Evolutionary conservation across 2,888 invertebrate species (phyloP).

Genomic region (Chymomyza caudatula): DNA sequence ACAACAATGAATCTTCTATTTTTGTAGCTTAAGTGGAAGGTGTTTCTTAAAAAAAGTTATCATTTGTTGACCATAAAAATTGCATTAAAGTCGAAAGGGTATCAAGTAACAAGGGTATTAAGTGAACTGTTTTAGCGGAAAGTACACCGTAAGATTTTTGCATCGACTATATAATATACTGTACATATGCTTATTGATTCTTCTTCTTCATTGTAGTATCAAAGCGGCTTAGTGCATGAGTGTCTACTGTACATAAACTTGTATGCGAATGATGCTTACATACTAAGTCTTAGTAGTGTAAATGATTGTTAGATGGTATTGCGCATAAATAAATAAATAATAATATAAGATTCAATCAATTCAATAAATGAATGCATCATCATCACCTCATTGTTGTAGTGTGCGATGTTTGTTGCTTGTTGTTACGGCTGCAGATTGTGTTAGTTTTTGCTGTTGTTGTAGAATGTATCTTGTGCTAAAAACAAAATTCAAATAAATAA

Average conservation of each 20-base stretch:
- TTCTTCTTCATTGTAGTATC: too few species aligned
- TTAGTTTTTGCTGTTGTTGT: neutral
- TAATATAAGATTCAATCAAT: conserved; percentile 3
- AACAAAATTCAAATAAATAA: conserved; percentile 7
- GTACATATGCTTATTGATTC: too few species aligned
- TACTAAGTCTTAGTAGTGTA: conserved; percentile 13
- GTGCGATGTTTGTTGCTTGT: conserved; percentile 15
- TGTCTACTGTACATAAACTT: neutral
- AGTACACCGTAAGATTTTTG: too few species aligned
- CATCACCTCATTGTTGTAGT: conserved; percentile 49
- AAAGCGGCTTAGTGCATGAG: too few species aligned
- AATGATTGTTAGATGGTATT: conserved; percentile 2
- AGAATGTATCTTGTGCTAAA: conserved; percentile 6
- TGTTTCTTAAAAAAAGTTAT: too few species aligned
- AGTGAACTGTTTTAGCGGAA: too few species aligned
- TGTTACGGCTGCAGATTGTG: neutral
- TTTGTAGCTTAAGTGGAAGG: too few species aligned
- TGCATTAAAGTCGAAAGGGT: too few species aligned
- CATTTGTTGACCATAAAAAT: too few species aligned
- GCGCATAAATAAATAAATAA: conserved; percentile 25
- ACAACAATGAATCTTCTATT: too few species aligned
- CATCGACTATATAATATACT: too few species aligned
- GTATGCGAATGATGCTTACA: neutral
- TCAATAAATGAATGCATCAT: conserved; percentile 17
- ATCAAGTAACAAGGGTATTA: too few species aligned